Conservation (phyloP, 2,888 invertebrate species). For the Choreutis nemorana region DNA sequence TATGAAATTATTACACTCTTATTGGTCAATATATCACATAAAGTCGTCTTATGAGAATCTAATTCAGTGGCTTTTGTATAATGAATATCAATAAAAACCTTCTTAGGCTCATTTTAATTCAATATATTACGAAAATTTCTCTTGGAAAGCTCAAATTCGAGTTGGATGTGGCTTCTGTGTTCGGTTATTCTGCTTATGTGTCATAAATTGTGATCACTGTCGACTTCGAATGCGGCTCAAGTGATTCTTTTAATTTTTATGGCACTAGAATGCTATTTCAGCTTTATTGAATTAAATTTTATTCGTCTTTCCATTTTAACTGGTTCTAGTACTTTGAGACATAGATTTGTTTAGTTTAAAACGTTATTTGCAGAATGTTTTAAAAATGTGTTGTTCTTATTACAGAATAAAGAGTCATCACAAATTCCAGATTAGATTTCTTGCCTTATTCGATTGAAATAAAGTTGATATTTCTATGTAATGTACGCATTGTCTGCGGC, state of each 20-base stretch:
- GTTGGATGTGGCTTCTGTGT: conserved; percentile 35
- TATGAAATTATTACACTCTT: conserved; percentile 7
- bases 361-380: too few relatives aligned
- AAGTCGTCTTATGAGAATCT: conserved; percentile 27
- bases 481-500: too few relatives aligned
- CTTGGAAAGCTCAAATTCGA: conserved; percentile 27
- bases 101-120: conserved; percentile 43
- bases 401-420: too few relatives aligned
- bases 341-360: too few relatives aligned
- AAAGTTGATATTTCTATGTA: too few relatives aligned
- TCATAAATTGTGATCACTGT: conserved; percentile 49
- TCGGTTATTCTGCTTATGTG: conserved; percentile 32
- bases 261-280: background rate
- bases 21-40: conserved; percentile 9
- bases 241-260: conserved; percentile 14
- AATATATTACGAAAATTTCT: conserved; percentile 42
- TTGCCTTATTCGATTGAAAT: too few relatives aligned
- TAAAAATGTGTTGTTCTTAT: too few relatives aligned
- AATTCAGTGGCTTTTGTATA: conserved; percentile 30
- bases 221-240: conserved; percentile 18
- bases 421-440: too few relatives aligned
- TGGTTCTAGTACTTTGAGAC: too few relatives aligned
- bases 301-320: too few relatives aligned
- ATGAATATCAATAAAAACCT: conserved; percentile 37
- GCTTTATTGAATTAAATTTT: too few relatives aligned